Evolutionary conservation across 2,113 vertebrate genomes (phyloP).

Genomic region (Oncorhynchus kisutch): DNA sequence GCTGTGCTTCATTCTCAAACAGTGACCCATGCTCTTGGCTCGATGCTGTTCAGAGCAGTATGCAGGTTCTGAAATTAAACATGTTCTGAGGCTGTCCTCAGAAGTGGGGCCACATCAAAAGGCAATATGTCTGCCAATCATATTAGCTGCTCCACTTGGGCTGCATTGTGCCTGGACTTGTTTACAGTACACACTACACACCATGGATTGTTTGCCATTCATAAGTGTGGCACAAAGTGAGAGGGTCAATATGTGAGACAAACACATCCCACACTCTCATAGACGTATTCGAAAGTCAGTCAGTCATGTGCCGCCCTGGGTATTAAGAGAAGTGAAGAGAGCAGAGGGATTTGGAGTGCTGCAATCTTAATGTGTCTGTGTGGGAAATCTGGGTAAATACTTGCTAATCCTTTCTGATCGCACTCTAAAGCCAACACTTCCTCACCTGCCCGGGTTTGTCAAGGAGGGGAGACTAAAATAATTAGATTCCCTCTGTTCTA

Average conservation of each 20-base stretch:
- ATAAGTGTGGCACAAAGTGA: background rate
- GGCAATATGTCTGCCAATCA: background rate
- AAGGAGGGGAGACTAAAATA: conserved; percentile 49
- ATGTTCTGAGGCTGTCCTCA: background rate
- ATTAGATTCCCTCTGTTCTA: background rate
- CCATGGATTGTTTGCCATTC: background rate
- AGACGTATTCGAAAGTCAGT: background rate
- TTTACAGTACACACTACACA: background rate
- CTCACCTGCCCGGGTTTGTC: conserved; percentile 63
- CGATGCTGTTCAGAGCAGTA: no score
- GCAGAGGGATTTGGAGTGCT: conserved; percentile 52
- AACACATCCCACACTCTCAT: conserved; percentile 25
- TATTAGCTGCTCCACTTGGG: background rate
- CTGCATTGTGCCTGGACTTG: background rate
- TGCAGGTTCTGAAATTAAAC: background rate
- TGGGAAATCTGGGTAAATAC: conserved; percentile 72
- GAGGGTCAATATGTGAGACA: conserved; percentile 16
- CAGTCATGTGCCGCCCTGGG: conserved; percentile 59
- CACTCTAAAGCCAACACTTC: conserved; percentile 65
- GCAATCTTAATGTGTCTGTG: conserved; percentile 61
- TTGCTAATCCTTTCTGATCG: conserved; percentile 66
- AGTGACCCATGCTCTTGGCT: no score
- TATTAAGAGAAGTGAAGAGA: conserved; percentile 17
- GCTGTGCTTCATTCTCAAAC: background rate
- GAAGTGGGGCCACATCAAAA: background rate